Percentiles rank a stretch among this genome's conserved stretches.
These are phyloP conservation scores for Caenorhabditis panamensis DNA, from an alignment of 2,888 invertebrate species.

Conservation along the genomic window DNA sequence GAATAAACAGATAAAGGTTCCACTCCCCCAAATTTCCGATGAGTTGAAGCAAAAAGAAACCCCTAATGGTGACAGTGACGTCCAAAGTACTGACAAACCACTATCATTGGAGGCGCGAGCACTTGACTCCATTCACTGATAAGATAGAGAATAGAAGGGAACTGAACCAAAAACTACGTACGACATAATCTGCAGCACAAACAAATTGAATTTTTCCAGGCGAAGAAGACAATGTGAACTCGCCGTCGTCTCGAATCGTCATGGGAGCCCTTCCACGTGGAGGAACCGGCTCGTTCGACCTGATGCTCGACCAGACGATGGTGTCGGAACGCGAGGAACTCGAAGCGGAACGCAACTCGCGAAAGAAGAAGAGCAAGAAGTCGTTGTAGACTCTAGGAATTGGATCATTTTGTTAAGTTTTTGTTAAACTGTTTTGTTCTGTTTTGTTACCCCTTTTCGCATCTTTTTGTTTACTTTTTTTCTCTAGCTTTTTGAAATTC, in stretches of 20 bases:
- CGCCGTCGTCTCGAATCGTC: slow-evolving; percentile 79
- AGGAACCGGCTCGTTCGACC: slow-evolving; percentile 80
- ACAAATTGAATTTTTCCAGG: slow-evolving; percentile 66
- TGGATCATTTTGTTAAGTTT: slow-evolving; percentile 16
- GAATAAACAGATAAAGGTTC: too few species aligned
- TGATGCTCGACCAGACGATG: slow-evolving; percentile 61
- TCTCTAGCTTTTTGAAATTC: not conserved
- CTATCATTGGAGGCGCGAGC: too few species aligned
- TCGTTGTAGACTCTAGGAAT: slow-evolving; percentile 15
- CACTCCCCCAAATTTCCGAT: too few species aligned
- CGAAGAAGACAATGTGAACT: slow-evolving; percentile 75
- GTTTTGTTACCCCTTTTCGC: slow-evolving; percentile 7
- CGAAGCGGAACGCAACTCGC: slow-evolving; percentile 11
- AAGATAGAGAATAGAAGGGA: slow-evolving; percentile 11
- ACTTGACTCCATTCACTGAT: slow-evolving; percentile 8
- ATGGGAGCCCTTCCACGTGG: slow-evolving; percentile 76
- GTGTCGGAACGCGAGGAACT: slow-evolving; percentile 52
- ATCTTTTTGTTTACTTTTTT: not conserved
- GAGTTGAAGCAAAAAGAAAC: too few species aligned
- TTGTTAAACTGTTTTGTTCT: slow-evolving; percentile 14
- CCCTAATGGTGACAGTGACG: not conserved
- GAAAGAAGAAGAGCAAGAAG: not conserved
- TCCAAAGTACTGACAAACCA: slow-evolving; percentile 9
- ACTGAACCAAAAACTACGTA: slow-evolving; percentile 1
- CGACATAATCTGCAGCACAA: not conserved